Percentiles rank a stretch among this genome's conserved stretches.
Evolutionary conservation across 2,797 vertebrate species (phyloP).

Genomic region (Hemibagrus guttatus): DNA sequence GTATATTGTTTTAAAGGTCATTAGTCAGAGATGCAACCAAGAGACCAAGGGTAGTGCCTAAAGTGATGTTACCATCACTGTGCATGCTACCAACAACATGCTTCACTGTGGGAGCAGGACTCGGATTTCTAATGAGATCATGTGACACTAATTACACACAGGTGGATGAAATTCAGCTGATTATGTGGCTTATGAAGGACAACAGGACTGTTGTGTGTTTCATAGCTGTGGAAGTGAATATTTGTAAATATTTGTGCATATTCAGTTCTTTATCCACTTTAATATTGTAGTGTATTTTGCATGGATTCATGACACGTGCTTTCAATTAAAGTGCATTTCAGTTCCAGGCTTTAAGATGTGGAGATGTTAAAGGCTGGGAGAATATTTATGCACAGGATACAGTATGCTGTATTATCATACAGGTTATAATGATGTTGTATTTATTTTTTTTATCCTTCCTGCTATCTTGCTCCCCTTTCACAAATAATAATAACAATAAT

Average conservation of each 20-base stretch:
- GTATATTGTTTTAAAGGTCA: neutral
- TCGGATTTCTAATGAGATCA: conserved; percentile 17
- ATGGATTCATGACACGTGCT: neutral
- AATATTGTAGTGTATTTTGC: neutral
- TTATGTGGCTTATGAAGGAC: neutral
- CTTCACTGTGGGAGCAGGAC: neutral
- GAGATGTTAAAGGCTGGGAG: neutral
- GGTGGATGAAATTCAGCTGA: neutral
- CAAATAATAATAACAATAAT: too few species aligned
- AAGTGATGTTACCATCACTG: neutral
- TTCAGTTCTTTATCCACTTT: neutral
- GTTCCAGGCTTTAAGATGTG: neutral
- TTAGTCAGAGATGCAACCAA: neutral
- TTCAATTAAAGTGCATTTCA: neutral
- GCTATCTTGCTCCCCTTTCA: neutral
- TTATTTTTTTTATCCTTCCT: neutral
- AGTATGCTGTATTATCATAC: neutral
- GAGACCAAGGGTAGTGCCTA: neutral
- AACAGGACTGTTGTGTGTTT: neutral
- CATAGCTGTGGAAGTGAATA: neutral
- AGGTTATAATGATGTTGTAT: neutral
- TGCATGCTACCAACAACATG: neutral
- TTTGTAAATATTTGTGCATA: neutral
- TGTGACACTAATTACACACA: conserved; percentile 19
- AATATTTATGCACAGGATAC: neutral